Base-by-base conservation (phyloP, 2,888 invertebrate genomes). In the Slavum lentiscoides region DNA sequence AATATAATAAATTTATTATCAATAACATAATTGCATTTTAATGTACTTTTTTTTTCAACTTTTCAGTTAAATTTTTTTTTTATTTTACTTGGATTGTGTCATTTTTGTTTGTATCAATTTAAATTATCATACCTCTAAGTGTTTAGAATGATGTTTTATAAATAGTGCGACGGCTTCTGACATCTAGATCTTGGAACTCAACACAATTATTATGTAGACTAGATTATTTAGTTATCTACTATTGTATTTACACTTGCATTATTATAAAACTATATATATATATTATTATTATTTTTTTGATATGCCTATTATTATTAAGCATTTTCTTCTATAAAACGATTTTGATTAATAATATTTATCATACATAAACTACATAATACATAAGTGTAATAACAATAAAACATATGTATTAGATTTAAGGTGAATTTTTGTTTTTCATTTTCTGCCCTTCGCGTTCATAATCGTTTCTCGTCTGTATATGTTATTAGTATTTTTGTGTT, bases 321-420 rank as follows among this genome's bases (percentile, higher is more conserved):
- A 66, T 72, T 80, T 55, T 72, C 49, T 72, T 72, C 43, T 64
- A 58, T 37, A 43, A 72, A 58, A n/a, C n/a, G 64, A 64, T 72
- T 55, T 55, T 77, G 69, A 53, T 62, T 61, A 49, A 77, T 23
- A 58, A 61, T 64, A 64, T 76, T 49, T 61, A 61, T 64, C 62
- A 55, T 30, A 72, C 23, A 23, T 21, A 39, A 72, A 55, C 39
- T 66, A 72, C 39, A 72, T 58, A 80, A n/a, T 58, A 80, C 55
- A 72, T 72, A 72, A 80, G 80, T 64, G 13, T 72, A 58, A 72
- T 80, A 49, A 49, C 11, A 80, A 80, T 80, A 80, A 80, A 80
- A 64, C 62, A 23, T 55, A 15, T 72, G 64, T 80, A 80, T 80
- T 80, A 80, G 80, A 58, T 80, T 72, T 80, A 77, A 77, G 77